These are phyloP conservation scores for Manacus vitellinus DNA, from an alignment of 2,113 vertebrate species.

Conservation along the genomic window DNA sequence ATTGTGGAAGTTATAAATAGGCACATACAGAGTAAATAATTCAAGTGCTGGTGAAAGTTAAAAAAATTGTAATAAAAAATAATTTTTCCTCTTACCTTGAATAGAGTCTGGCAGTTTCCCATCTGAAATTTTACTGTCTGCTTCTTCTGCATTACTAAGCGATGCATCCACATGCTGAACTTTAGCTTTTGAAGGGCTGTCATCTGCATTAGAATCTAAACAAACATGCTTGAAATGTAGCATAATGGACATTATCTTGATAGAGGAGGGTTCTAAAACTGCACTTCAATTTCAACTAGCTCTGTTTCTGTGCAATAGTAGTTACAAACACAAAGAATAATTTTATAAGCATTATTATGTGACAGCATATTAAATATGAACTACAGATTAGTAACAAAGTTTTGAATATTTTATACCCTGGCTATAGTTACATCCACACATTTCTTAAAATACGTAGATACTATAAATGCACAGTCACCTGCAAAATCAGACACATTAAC, in stretches of 20 bases:
- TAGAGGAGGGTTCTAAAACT: neutral
- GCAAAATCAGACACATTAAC: neutral
- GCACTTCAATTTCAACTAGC: neutral
- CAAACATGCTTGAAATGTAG: conserved; percentile 1
- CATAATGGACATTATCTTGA: neutral
- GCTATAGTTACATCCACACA: neutral
- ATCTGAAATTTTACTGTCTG: neutral
- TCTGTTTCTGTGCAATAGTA: neutral
- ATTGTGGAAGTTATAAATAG: neutral
- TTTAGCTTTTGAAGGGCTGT: conserved; percentile 14
- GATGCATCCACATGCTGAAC: neutral
- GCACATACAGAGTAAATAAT: neutral
- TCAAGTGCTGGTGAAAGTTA: neutral
- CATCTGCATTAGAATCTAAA: conserved; percentile 1
- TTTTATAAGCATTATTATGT: neutral
- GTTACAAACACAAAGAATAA: neutral
- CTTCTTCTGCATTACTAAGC: neutral
- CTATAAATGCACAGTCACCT: neutral
- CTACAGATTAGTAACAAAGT: neutral
- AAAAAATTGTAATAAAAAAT: neutral
- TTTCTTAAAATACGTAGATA: neutral
- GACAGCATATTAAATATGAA: neutral
- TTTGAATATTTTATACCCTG: neutral
- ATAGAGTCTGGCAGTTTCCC: neutral
- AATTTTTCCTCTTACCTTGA: neutral